Evolutionary conservation across 1,140 invertebrate species (phyloP), one percentile per base, ranked within the genome.

Genomic region (Scaptodrosophila lebanonensis): DNA sequence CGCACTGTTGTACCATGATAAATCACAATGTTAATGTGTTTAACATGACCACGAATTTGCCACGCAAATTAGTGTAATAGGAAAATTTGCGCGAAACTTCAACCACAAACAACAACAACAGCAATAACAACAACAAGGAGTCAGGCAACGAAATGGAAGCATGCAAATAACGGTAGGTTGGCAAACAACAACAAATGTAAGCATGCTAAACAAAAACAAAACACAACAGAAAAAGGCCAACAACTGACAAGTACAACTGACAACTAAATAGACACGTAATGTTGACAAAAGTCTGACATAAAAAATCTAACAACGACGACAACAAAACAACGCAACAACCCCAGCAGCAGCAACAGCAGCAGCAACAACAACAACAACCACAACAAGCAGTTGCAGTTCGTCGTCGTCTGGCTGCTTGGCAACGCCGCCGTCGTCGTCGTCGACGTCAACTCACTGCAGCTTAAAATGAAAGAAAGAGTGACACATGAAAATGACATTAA

Each of bases 401-500:
- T 11, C 2, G 32, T 33, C 9, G 3, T 8, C 22, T 25, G 22
- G 22, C 8, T 25, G 22, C 22, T 25, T 25, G 22, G 22, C 22
- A 25, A 25, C 8, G 22, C 22, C 3, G 22, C 22, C 22, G 22
- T 25, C 22, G n/a, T n/a, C n/a, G n/a, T n/a, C n/a, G n/a, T n/a
- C n/a, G n/a, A n/a, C 8, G 22, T 25, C 22, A 4, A 25, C 22
- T 25, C 22, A 25, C 22, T 25, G 3, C 22, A 25, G 56, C 66
- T 59, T 57, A 56, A 59, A 79, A 82, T 57, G 69, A 79, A 79
- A 79, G 75, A 82, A 82, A 82, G 76, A 82, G 75, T 82, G 76
- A 82, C 75, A 75, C 75, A 82, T 83, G 75, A 82, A 82, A 82
- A 82, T 82, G 69, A 70, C 75, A 82, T 82, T 82, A 82, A 82